These are phyloP conservation scores for Struthio camelus DNA, from an alignment of 2,113 vertebrate species.

Conservation along the genomic window DNA sequence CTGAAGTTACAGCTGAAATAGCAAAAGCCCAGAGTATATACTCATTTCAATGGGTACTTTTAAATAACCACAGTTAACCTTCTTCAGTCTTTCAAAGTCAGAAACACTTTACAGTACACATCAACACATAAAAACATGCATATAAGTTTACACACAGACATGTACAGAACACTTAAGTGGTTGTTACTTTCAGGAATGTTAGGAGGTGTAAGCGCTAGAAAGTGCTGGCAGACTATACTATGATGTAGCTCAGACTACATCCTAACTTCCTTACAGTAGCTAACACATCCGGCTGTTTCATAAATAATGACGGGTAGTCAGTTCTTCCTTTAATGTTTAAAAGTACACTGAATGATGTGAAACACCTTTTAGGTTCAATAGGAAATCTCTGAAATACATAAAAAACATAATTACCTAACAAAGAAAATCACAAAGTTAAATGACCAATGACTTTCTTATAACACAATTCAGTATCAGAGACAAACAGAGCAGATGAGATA, in stretches of 20 bases:
- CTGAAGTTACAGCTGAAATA: neutral
- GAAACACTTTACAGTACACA: neutral
- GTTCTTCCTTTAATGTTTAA: neutral
- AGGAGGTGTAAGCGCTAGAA: neutral
- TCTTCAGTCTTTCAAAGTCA: neutral
- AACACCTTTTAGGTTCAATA: neutral
- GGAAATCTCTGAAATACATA: neutral
- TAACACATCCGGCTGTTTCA: neutral
- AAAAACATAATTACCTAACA: neutral
- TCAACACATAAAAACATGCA: neutral
- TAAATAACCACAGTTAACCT: neutral
- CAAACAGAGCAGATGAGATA: neutral
- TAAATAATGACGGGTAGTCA: neutral
- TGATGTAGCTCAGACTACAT: neutral
- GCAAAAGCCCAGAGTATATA: neutral
- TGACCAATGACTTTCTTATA: neutral
- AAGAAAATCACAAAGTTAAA: neutral
- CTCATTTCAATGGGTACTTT: neutral
- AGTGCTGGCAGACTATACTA: neutral
- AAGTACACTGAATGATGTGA: neutral
- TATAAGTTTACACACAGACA: neutral
- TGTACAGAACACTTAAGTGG: neutral
- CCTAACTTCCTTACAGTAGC: neutral
- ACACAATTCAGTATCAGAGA: neutral
- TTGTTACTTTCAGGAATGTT: neutral